Evolutionary conservation across 2,888 invertebrate species (phyloP).

Genomic region (Mythimna vitellina): DNA sequence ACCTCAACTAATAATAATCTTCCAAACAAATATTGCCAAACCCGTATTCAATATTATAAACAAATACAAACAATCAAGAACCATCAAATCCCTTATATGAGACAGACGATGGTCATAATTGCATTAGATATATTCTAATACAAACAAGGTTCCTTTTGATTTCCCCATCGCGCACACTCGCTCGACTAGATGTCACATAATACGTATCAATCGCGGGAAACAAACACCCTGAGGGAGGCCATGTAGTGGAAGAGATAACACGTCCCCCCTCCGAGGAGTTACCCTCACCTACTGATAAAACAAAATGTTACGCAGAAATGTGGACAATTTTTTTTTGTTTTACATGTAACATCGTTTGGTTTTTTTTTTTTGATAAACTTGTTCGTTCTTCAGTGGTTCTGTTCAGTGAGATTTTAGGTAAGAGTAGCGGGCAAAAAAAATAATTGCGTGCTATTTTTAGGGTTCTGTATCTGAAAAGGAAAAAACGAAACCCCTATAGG

Average conservation of each 20-base stretch:
- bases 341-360: slow-evolving; percentile 25
- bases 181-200: slow-evolving; percentile 71
- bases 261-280: slow-evolving; percentile 64
- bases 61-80: slow-evolving; percentile 35
- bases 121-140: slow-evolving; percentile 56
- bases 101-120: slow-evolving; percentile 53
- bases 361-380: slow-evolving; percentile 20
- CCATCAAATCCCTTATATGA: slow-evolving; percentile 45
- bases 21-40: slow-evolving; percentile 6
- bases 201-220: slow-evolving; percentile 80
- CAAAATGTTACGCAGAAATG: slow-evolving; percentile 61
- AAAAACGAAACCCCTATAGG: background rate
- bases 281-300: slow-evolving; percentile 65
- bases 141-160: slow-evolving; percentile 61
- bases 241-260: slow-evolving; percentile 86
- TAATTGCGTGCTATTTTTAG: background rate
- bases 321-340: slow-evolving; percentile 47
- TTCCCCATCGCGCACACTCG: slow-evolving; percentile 62
- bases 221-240: slow-evolving; percentile 76
- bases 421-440: background rate
- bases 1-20: background rate
- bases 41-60: slow-evolving; percentile 33
- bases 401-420: background rate
- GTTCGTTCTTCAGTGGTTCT: background rate
- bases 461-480: background rate